A percentile compares a stretch with the other conserved stretches of the same genome.
phyloP scores from a whole-genome alignment of 2,797 vertebrate genomes.

The Apogon talboti region DNA sequence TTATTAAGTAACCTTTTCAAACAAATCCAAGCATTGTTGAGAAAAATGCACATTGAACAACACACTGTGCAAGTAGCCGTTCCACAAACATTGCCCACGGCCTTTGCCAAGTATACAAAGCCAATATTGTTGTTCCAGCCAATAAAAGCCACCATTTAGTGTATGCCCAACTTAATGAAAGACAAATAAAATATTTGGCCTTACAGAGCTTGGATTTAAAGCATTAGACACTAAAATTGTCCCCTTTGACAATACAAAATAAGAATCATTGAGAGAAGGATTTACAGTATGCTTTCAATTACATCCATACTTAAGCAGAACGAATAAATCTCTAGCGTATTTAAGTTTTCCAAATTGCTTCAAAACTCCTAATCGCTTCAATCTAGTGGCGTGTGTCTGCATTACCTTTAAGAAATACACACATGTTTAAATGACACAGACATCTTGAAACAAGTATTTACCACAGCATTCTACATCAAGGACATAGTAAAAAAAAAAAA shows the following conservation, averaged over 20 bases:
- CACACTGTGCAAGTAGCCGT: constrained; percentile 29
- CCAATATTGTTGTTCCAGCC: constrained; percentile 63
- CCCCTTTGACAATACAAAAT: constrained; percentile 45
- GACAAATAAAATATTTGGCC: constrained; percentile 55
- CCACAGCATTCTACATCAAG: neutral
- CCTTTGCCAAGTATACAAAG: constrained; percentile 53
- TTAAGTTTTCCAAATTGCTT: constrained; percentile 26
- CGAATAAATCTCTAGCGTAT: constrained; percentile 31
- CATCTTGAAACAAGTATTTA: constrained; percentile 3
- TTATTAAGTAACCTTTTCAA: constrained; percentile 40
- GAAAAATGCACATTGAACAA: constrained; percentile 25
- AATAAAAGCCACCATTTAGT: constrained; percentile 56
- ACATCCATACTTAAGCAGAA: constrained; percentile 20
- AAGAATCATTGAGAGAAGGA: constrained; percentile 28
- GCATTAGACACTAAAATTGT: constrained; percentile 35
- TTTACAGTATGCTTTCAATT: constrained; percentile 56
- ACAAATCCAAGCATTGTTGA: constrained; percentile 34
- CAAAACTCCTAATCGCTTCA: constrained; percentile 29
- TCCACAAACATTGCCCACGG: constrained; percentile 45
- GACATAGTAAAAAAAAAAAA: neutral
- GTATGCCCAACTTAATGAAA: constrained; percentile 59
- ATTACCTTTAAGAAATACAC: constrained; percentile 19
- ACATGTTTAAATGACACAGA: constrained; percentile 15
- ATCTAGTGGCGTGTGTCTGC: constrained; percentile 27
- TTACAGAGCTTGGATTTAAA: constrained; percentile 43